Evolutionary conservation across 2,888 invertebrate genomes (phyloP), one percentile per base, ranked within the genome.

Genomic region (Brachypalpus laphriformis): DNA sequence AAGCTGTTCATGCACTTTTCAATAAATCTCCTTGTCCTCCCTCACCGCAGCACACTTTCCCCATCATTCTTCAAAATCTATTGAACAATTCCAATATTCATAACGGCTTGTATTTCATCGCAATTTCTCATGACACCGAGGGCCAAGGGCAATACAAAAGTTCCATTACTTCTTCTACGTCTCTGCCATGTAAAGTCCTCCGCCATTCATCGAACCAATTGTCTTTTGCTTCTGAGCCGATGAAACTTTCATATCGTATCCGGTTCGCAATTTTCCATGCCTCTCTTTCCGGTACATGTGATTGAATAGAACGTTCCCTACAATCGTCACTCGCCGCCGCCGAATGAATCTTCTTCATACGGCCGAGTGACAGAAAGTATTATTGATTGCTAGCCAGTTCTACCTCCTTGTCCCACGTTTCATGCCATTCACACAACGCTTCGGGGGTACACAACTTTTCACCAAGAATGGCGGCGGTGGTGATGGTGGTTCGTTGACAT

Each of bases 161-260:
- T 76, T 82, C 57, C 71, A 76, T 59, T 57, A 63, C 34, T 77
- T 57, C 22, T 65, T 80, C 57, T 49, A 31, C 16, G 8, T 81
- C 76, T 42, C 57, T 57, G 68, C 70, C 56, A 40, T 71, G 56
- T 18, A 63, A 37, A 65, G 5, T 25, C 25, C 25, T 72, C 20
- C 18, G 54, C 8, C 22, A 59, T 70, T 77, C 77, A 71, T 66
- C 71, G 71, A 71, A 77, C 65, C 82, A 82, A 82, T 82, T 82
- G 77, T 82, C 77, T 77, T 77, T 25, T 25, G 25, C 70, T 59
- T 71, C 59, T 59, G 65, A 82, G 71, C 77, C 65, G 77, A 76
- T 82, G 51, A 72, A 82, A 82, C 77, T 82, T 82, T 77, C 82
- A 54, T 66, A 82, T 77, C 65, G 59, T 57, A 56, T 71, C 77